Base-by-base conservation (phyloP, 2,888 invertebrate species). In the Scaptomyza parva region DNA sequence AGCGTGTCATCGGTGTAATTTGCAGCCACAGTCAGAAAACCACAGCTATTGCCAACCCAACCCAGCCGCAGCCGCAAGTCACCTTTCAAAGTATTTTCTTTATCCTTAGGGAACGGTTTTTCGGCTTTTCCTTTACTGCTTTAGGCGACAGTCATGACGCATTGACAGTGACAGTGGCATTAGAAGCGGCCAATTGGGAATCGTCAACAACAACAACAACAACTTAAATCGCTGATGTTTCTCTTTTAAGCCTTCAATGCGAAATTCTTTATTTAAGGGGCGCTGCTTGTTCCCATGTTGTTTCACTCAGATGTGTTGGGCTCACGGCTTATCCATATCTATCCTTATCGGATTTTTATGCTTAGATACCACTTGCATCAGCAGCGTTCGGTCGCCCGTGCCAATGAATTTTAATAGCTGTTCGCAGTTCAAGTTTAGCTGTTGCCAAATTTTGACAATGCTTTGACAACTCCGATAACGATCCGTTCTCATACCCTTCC, bases 1-100 rank as follows among this genome's bases (percentile, higher is more conserved):
- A 84, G 84, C 84, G 78, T 86, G 85, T 86, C 87, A 86, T 82
- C 84, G 70, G 70, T 73, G 87, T 85, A 84, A 84, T 84, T 84
- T 84, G 71, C 68, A 72, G 80, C 68, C 70, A 54, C 66, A 78
- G 58, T 55, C 14, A 57, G 11, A 69, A 60, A 65, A 61, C 70
- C 17, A 18, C 59, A 14, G 51, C 17, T 37, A 37, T 9, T 35
- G 35, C 35, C 1, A 14, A 14, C n/a, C 33, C 33, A 9, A 26
- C 26, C 8, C 8, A 26, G 35, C 35, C 35, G 35, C 35, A 35
- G 35, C 14, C 14, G 35, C 35, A 35, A 35, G 65, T 60, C 53
- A 55, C 65, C 59, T 57, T 76, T 70, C 78, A 60, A 40, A 61
- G 81, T 68, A 79, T 78, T 79, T 80, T 45, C 33, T 35, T 14